Evolutionary conservation across 1,140 invertebrate genomes (phyloP).

Genomic region (Bombus ignitus): DNA sequence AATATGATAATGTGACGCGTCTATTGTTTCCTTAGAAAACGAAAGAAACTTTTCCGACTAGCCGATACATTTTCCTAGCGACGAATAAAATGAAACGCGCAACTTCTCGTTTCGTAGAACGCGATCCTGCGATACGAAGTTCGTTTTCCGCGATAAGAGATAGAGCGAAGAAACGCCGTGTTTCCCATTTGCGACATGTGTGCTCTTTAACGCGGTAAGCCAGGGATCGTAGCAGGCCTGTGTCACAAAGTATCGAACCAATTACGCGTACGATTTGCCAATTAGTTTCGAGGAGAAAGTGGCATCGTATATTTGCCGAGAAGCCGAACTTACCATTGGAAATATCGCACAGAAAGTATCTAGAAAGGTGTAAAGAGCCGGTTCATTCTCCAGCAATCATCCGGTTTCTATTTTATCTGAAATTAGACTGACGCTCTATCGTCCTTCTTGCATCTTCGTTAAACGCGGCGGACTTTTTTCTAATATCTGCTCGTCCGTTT

Average conservation of each 20-base stretch:
- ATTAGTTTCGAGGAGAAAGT: slow-evolving; percentile 29
- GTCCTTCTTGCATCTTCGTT: no score
- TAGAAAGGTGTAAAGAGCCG: slow-evolving; percentile 22
- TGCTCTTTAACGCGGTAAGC: neutral
- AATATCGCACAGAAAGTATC: slow-evolving; percentile 15
- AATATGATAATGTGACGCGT: no score
- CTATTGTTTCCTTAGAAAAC: no score
- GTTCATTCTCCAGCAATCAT: neutral
- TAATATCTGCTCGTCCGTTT: no score
- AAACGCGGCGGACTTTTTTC: neutral
- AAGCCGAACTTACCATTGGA: neutral
- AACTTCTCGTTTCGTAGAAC: no score
- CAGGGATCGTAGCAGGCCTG: neutral
- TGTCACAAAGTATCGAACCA: slow-evolving; percentile 3
- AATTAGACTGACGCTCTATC: neutral
- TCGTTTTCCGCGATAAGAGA: no score
- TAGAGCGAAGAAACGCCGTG: no score
- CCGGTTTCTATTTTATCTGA: neutral
- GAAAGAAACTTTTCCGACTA: no score
- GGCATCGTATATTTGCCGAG: slow-evolving; percentile 22
- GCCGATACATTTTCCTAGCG: no score
- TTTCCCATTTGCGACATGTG: neutral
- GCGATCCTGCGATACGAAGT: no score
- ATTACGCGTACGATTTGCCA: slow-evolving; percentile 9
- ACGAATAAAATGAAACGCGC: no score